Percentiles rank a stretch among this genome's conserved stretches.
These are phyloP conservation scores for Prionace glauca DNA, from an alignment of 2,797 vertebrate species.

Conservation along the genomic window DNA sequence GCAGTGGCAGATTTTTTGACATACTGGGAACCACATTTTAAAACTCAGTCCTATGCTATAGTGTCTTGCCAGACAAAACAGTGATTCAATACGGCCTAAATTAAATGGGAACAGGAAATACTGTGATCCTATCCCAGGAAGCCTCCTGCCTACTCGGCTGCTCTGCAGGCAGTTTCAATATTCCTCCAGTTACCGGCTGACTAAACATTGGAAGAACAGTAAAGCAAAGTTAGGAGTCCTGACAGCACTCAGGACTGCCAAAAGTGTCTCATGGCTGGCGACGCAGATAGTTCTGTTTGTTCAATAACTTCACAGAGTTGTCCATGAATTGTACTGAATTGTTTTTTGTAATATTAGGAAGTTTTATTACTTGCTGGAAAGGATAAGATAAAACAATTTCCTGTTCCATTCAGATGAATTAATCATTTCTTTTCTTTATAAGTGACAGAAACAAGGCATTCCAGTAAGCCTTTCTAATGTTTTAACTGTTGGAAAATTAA, in stretches of 20 bases:
- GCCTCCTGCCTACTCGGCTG: not conserved
- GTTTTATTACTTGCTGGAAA: not conserved
- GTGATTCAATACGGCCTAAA: not conserved
- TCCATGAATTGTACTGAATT: not conserved
- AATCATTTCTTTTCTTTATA: not conserved
- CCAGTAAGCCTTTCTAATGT: not conserved
- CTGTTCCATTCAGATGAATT: not conserved
- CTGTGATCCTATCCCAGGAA: slow-evolving; percentile 5
- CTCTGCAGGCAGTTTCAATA: not conserved
- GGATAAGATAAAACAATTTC: not conserved
- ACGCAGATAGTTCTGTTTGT: not conserved
- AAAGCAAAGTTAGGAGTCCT: not conserved
- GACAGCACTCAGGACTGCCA: not conserved
- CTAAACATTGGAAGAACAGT: not conserved
- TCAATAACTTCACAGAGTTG: not conserved
- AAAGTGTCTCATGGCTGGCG: not conserved
- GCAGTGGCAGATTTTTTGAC: not conserved
- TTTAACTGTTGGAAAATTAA: slow-evolving; percentile 13
- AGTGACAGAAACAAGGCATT: not conserved
- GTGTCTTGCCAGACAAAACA: not conserved
- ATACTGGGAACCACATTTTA: not conserved
- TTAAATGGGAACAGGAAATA: not conserved
- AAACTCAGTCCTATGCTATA: not conserved
- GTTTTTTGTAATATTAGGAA: not conserved
- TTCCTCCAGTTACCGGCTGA: not conserved